phyloP scores from a whole-genome alignment of 2,113 vertebrate genomes.

The Dasyornis broadbenti region DNA sequence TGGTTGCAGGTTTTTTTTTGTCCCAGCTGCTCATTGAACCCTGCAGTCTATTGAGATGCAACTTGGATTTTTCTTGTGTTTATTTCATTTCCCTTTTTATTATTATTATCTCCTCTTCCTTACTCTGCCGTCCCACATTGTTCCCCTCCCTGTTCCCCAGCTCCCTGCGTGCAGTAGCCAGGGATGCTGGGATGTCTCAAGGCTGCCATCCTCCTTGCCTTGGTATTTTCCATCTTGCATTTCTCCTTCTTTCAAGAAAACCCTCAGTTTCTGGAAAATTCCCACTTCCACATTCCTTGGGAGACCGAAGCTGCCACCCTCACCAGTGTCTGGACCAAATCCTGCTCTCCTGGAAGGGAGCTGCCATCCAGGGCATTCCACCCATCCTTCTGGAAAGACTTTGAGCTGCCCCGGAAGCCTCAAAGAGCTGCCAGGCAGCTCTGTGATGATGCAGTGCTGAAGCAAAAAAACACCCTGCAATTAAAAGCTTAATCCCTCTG shows the following conservation, averaged over 20 bases:
- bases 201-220: neutral
- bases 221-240: neutral
- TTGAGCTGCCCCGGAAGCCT: neutral
- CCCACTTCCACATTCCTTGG: neutral
- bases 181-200: neutral
- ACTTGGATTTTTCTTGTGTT: neutral
- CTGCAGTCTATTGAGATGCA: neutral
- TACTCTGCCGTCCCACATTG: neutral
- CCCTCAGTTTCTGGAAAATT: neutral
- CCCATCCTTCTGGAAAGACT: neutral
- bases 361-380: neutral
- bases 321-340: accelerated
- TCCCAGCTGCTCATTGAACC: neutral
- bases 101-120: neutral
- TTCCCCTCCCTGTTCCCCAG: neutral
- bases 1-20: neutral
- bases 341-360: neutral
- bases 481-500: constrained; percentile 3
- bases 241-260: neutral
- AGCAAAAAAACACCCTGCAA: neutral
- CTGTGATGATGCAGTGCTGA: neutral
- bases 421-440: neutral
- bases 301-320: neutral
- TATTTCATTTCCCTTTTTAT: constrained; percentile 1
- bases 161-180: accelerated